A percentile compares a stretch with the other conserved stretches of the same genome.
Conservation (phyloP, 2,113 vertebrate genomes). For the Gavia stellata region DNA sequence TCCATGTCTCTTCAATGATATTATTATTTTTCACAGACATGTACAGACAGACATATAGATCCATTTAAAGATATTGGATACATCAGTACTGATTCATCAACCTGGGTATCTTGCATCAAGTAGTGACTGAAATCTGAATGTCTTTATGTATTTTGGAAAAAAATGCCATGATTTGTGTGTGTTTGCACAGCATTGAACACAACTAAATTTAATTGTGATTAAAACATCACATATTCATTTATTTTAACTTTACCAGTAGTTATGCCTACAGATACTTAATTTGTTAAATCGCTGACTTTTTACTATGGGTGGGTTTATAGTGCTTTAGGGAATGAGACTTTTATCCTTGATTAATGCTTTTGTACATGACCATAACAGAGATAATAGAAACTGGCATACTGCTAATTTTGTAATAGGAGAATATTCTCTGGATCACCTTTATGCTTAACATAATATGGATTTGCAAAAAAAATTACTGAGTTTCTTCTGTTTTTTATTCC, state of each 20-base stretch:
- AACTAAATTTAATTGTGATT: not conserved
- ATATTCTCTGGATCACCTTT: not conserved
- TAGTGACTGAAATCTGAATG: not conserved
- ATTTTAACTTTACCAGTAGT: not conserved
- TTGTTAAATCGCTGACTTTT: not conserved
- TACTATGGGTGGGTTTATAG: not conserved
- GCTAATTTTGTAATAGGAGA: not conserved
- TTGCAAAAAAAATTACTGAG: not conserved
- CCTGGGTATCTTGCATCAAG: not conserved
- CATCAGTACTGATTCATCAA: not conserved
- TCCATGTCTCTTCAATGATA: not conserved
- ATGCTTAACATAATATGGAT: not conserved
- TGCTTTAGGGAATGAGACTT: not conserved
- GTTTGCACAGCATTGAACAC: not conserved
- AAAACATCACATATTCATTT: not conserved
- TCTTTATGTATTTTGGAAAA: not conserved
- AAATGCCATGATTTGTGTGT: not conserved
- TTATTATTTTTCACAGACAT: not conserved
- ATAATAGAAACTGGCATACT: not conserved
- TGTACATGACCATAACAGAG: not conserved
- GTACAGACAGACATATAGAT: not conserved
- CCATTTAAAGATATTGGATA: not conserved
- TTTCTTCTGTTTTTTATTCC: not conserved
- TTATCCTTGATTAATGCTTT: conserved; percentile 8
- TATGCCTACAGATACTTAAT: not conserved